Conservation (phyloP, 1,140 invertebrate species). For the Aricia agestis region DNA sequence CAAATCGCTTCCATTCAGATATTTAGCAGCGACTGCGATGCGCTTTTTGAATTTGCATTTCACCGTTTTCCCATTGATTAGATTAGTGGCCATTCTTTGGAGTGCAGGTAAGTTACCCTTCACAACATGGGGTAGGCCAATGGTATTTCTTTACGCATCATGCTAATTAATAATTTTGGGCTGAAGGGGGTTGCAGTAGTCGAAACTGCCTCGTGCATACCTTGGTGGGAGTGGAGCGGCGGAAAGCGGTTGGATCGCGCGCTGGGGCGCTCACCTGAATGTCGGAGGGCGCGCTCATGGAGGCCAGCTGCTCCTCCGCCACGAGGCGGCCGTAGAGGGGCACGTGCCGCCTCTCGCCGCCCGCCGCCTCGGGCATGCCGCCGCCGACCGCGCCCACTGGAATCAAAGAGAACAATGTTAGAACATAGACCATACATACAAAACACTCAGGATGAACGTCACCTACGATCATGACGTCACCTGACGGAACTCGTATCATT, state of each 20-base stretch:
- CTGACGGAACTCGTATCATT: too few relatives aligned
- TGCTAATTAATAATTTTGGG: neutral
- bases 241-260: constrained; percentile 92
- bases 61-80: too few relatives aligned
- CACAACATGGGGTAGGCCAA: neutral
- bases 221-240: constrained; percentile 85
- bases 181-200: constrained; percentile 17
- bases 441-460: neutral
- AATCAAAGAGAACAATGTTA: constrained; percentile 39
- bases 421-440: neutral
- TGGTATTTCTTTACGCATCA: neutral
- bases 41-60: too few relatives aligned
- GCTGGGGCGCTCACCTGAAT: constrained; percentile 79
- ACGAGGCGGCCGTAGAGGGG: constrained; percentile 92
- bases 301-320: constrained; percentile 87
- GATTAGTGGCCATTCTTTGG: neutral
- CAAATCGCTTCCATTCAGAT: too few relatives aligned
- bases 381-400: constrained; percentile 68
- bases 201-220: constrained; percentile 72
- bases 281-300: constrained; percentile 83
- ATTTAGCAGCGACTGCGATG: too few relatives aligned
- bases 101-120: neutral
- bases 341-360: constrained; percentile 80
- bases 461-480: too few relatives aligned
- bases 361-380: constrained; percentile 71